phyloP scores from a whole-genome alignment of 2,888 invertebrate genomes.

The Timema cristinae region DNA sequence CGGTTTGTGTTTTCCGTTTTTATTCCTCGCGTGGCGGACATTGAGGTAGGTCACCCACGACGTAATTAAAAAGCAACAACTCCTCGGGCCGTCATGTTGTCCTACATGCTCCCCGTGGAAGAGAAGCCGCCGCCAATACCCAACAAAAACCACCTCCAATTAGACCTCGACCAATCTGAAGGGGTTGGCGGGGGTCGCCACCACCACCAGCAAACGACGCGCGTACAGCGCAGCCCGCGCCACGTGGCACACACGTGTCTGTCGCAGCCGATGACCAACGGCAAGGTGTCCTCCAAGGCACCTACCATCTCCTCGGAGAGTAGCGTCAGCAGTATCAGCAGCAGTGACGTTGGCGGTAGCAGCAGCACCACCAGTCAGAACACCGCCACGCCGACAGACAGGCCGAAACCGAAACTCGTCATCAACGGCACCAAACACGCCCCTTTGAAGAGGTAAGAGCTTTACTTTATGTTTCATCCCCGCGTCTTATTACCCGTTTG shows the following conservation, averaged over 20 bases:
- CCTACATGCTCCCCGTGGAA: constrained; percentile 74
- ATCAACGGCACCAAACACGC: constrained; percentile 69
- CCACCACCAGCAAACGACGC: neutral
- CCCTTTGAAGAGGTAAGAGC: constrained; percentile 64
- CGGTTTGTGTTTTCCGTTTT: too few species aligned
- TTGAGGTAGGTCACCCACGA: too few species aligned
- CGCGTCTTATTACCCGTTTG: too few species aligned
- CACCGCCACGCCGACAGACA: constrained; percentile 55
- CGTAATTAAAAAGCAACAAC: too few species aligned
- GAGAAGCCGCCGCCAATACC: constrained; percentile 59
- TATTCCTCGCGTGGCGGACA: too few species aligned
- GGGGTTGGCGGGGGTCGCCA: constrained; percentile 15
- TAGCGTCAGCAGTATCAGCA: constrained; percentile 68
- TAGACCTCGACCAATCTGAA: constrained; percentile 44
- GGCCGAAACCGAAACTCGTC: constrained; percentile 62
- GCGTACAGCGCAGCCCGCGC: neutral
- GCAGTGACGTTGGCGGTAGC: constrained; percentile 57
- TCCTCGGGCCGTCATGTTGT: constrained; percentile 55
- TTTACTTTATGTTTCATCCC: too few species aligned
- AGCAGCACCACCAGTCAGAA: constrained; percentile 43
- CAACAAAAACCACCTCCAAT: constrained; percentile 49
- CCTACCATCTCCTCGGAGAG: constrained; percentile 46
- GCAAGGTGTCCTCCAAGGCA: constrained; percentile 32
- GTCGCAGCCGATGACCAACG: constrained; percentile 4
- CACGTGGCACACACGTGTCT: neutral